phyloP scores from a whole-genome alignment of 2,888 invertebrate species.

The Pyrocoelia pectoralis region DNA sequence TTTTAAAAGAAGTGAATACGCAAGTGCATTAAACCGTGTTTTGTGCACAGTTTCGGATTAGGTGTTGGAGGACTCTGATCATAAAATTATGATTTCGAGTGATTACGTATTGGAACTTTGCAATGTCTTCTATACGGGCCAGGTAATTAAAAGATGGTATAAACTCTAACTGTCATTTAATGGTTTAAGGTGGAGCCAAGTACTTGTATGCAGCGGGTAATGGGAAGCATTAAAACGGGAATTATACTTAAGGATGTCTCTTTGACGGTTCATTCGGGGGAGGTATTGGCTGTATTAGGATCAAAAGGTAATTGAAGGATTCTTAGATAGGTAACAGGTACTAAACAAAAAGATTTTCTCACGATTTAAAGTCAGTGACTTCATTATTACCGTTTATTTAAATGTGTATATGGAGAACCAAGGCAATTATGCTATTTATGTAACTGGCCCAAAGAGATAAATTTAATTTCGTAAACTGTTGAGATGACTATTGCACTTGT shows the following conservation, averaged over 20 bases:
- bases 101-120: constrained; percentile 88
- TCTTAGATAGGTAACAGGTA: neutral
- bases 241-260: constrained; percentile 93
- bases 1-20: constrained; percentile 22
- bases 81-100: constrained; percentile 72
- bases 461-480: too few species aligned
- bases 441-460: too few species aligned
- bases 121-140: constrained; percentile 89
- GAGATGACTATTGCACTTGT: too few species aligned
- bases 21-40: constrained; percentile 15
- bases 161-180: neutral
- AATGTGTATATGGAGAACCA: too few species aligned
- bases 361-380: too few species aligned
- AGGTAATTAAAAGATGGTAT: constrained; percentile 65
- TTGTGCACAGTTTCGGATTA: constrained; percentile 8
- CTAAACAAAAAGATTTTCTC: too few species aligned
- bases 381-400: too few species aligned
- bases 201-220: constrained; percentile 76
- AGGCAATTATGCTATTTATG: too few species aligned
- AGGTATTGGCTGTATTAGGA: constrained; percentile 91
- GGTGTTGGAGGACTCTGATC: constrained; percentile 10
- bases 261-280: constrained; percentile 89
- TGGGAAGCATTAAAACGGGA: constrained; percentile 82
- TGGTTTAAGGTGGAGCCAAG: constrained; percentile 76
- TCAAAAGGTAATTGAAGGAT: constrained; percentile 76